Conservation (phyloP, 2,113 vertebrate species). For the Microtus montanus region DNA sequence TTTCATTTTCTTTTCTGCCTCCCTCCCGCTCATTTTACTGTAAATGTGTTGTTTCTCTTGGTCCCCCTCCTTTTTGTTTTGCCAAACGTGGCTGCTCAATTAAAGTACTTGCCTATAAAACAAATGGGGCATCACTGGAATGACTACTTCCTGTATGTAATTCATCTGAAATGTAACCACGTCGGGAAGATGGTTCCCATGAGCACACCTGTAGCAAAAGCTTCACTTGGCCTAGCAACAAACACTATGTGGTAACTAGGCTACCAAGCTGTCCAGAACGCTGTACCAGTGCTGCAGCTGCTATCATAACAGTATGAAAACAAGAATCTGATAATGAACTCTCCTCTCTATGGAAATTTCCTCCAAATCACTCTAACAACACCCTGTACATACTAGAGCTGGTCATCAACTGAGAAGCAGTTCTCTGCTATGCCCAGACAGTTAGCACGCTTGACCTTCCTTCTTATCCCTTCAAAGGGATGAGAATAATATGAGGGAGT, state of each 20-base stretch:
- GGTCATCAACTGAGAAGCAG: slow-evolving; percentile 57
- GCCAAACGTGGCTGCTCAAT: slow-evolving; percentile 76
- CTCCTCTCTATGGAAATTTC: slow-evolving; percentile 78
- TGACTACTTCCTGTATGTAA: slow-evolving; percentile 68
- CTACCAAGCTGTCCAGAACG: slow-evolving; percentile 83
- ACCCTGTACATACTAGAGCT: slow-evolving; percentile 62
- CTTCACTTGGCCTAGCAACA: slow-evolving; percentile 69
- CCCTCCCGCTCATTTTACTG: neutral
- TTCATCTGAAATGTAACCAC: slow-evolving; percentile 79
- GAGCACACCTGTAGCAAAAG: slow-evolving; percentile 78
- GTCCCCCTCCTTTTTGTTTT: slow-evolving; percentile 6
- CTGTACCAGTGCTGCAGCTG: slow-evolving; percentile 82
- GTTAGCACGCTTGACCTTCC: neutral
- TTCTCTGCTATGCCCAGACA: neutral
- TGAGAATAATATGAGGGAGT: neutral
- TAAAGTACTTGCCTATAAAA: slow-evolving; percentile 50
- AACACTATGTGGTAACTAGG: slow-evolving; percentile 81
- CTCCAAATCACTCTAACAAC: slow-evolving; percentile 83
- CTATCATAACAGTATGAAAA: slow-evolving; percentile 82
- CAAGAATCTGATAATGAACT: slow-evolving; percentile 79
- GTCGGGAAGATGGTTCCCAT: slow-evolving; percentile 78
- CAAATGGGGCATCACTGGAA: slow-evolving; percentile 14
- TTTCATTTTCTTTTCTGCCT: neutral
- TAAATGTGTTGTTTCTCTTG: slow-evolving; percentile 42
- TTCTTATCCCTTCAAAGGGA: slow-evolving; percentile 51